Percentiles rank a stretch among this genome's conserved stretches.
Conservation (phyloP, 2,797 vertebrate genomes). For the Chelonia mydas region DNA sequence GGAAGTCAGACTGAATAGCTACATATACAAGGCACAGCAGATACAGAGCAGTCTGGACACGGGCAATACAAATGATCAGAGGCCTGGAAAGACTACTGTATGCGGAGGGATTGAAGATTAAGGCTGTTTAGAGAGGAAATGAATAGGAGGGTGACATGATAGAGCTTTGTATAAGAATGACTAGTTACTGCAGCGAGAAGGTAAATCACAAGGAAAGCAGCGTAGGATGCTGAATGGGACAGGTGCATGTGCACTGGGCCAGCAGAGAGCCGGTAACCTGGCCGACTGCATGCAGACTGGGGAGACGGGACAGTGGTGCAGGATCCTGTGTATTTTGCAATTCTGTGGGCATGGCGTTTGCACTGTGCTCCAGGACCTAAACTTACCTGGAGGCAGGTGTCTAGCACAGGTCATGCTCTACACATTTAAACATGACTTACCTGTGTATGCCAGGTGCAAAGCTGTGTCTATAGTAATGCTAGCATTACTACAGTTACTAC, state of each 20-base stretch:
- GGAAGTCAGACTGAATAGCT: not conserved
- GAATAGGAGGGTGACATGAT: not conserved
- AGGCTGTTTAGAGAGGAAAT: not conserved
- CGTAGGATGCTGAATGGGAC: not conserved
- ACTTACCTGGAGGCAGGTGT: not conserved
- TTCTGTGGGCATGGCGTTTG: not conserved
- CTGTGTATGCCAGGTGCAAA: too few relatives aligned
- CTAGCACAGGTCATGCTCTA: not conserved
- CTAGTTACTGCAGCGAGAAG: not conserved
- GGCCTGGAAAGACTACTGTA: not conserved
- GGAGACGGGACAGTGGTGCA: not conserved
- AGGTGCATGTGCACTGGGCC: not conserved
- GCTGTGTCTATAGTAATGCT: not conserved
- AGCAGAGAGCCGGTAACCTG: not conserved
- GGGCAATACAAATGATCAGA: not conserved
- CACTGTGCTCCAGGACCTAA: not conserved
- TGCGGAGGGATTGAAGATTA: not conserved
- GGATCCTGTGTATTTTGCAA: not conserved
- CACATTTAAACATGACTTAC: not conserved
- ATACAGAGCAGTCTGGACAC: not conserved
- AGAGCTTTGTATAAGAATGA: not conserved
- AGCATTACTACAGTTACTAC: too few relatives aligned
- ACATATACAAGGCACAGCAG: not conserved
- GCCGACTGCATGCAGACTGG: not conserved
- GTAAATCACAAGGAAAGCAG: not conserved